Base-by-base conservation (phyloP, 2,888 invertebrate genomes). In the Noctua janthina region DNA sequence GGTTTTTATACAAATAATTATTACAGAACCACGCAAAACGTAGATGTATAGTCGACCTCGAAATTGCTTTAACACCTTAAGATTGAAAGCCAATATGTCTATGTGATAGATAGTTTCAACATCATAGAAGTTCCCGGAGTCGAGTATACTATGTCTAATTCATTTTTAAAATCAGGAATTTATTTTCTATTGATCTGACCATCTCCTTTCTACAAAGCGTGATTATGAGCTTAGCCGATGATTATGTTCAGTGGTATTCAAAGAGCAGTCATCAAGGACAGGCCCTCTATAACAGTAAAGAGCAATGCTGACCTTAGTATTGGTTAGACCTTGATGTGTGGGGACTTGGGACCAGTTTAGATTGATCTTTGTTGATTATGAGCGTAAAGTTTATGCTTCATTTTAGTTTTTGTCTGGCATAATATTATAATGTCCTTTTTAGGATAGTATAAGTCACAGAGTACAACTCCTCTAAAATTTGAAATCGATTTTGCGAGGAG, bases 241-340 rank as follows among this genome's bases (percentile, higher is more conserved):
- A 76, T 70, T 59, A 39, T 46, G 66, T 79, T 74, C 70, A 54
- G 59, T 71, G 66, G 76, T 83, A 71, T 77, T 78, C 77, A 81
- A 77, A 77, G 67, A 54, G 15, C 54, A 43, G 74, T 35, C 80
- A 82, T 87, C 39, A 87, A 75, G 51, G 56, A 74, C 91, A 89
- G 87, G 70, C 78, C 84, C 81, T 78, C 88, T 78, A 91, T 92
- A 90, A 92, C 88, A 85, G 86, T 92, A 89, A 92, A 92, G 84
- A 80, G 82, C 90, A 90, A 86, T 56, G 85, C 62, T 73, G 72
- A 82, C 82, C 81, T 80, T 69, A 74, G 62, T 87, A 88, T 87
- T 79, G 89, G 84, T 87, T 66, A 72, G 23, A 81, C 68, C 35
- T 2, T 15, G 0, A 8, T 59, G 6, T 10, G 20, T 79, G 2